These are phyloP conservation scores for Athene cunicularia DNA, from an alignment of 2,113 vertebrate species.

Conservation along the genomic window DNA sequence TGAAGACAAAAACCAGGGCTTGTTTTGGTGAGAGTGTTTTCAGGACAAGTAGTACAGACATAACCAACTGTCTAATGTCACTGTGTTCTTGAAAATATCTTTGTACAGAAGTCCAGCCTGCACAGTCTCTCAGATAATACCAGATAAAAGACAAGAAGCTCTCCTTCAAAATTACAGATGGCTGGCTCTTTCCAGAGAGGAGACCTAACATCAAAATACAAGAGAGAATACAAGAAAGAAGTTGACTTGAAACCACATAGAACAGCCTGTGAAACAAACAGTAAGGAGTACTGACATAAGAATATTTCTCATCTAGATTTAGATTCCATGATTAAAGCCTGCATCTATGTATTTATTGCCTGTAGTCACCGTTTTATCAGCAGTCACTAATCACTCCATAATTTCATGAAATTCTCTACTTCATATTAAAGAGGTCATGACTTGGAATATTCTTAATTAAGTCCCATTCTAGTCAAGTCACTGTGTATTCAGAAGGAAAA, in stretches of 20 bases:
- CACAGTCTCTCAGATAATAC: slow-evolving; percentile 7
- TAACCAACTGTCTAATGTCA: slow-evolving; percentile 28
- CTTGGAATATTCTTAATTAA: not conserved
- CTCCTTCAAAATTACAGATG: slow-evolving; percentile 1
- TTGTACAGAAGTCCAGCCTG: slow-evolving; percentile 27
- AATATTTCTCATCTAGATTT: not conserved
- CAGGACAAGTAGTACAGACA: slow-evolving; percentile 15
- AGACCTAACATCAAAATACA: not conserved
- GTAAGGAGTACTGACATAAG: not conserved
- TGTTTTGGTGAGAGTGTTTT: not conserved
- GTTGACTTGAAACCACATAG: not conserved
- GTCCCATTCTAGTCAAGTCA: not conserved
- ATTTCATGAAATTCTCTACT: not conserved
- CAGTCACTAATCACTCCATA: not conserved
- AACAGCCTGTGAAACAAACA: not conserved
- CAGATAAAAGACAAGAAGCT: slow-evolving; percentile 42
- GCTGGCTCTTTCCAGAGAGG: not conserved
- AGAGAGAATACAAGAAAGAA: not conserved
- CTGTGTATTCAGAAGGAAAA: not conserved
- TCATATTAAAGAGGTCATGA: not conserved
- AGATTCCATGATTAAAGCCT: not conserved
- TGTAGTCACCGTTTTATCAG: not conserved
- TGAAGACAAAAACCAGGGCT: slow-evolving; percentile 8
- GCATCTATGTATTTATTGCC: not conserved
- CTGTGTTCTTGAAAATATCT: not conserved